Conservation (phyloP, 2,888 invertebrate genomes). For the Philereme transversata region DNA sequence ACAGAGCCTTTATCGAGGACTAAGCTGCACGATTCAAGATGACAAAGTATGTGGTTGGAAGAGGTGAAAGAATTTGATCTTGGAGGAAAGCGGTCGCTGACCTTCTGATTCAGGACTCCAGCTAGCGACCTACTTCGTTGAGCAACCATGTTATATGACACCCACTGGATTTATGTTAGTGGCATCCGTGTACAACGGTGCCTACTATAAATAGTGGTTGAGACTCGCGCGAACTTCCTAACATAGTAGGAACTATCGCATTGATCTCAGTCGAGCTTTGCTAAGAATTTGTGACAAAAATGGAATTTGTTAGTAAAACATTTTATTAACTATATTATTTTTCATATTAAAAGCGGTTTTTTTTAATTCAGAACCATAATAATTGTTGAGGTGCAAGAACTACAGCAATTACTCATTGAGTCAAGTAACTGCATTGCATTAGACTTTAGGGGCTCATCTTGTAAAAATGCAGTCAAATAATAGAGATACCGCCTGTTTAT, state of each 20-base stretch:
- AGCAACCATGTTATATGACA: conserved; percentile 29
- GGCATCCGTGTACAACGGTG: conserved; percentile 50
- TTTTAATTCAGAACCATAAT: no score
- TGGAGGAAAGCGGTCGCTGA: conserved; percentile 12
- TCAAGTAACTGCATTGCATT: background rate
- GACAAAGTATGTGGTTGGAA: conserved; percentile 8
- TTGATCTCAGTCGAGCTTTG: conserved; percentile 6
- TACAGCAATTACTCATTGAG: background rate
- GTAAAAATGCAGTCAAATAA: conserved; percentile 12
- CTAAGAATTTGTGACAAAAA: conserved; percentile 1
- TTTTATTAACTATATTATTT: no score
- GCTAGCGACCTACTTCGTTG: conserved; percentile 41
- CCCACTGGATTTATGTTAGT: conserved; percentile 43
- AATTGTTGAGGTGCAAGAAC: no score
- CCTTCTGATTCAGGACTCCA: conserved; percentile 37
- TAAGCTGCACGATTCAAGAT: conserved; percentile 13
- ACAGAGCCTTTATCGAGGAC: conserved; percentile 58
- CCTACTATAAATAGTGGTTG: conserved; percentile 33
- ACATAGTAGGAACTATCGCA: conserved; percentile 24
- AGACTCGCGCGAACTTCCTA: conserved; percentile 18
- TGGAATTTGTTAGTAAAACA: background rate
- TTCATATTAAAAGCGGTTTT: no score
- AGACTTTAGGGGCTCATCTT: conserved; percentile 7
- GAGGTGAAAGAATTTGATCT: conserved; percentile 15
- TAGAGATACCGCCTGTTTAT: conserved; percentile 14